Percentiles rank a stretch among this genome's conserved stretches.
phyloP scores from a whole-genome alignment of 2,113 vertebrate species.

The Trichomycterus rosablanca region DNA sequence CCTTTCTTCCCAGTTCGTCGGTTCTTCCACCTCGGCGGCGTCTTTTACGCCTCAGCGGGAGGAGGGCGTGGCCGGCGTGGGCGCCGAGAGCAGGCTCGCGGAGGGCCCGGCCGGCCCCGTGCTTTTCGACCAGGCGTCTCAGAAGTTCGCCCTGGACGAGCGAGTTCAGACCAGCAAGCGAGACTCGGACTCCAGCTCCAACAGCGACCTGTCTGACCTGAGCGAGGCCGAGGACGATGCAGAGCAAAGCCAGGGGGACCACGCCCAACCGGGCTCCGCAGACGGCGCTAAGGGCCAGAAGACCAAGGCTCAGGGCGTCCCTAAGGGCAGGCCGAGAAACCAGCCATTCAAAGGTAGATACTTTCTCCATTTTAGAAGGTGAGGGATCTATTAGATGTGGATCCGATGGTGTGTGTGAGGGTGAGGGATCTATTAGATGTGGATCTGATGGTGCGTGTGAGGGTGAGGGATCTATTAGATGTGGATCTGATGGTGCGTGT shows the following conservation, averaged over 20 bases:
- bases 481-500: too few relatives aligned
- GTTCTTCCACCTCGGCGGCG: conserved; percentile 67
- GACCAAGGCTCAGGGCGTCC: conserved; percentile 75
- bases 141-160: conserved; percentile 90
- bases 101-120: conserved; percentile 70
- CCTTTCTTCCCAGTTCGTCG: conserved; percentile 71
- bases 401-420: too few relatives aligned
- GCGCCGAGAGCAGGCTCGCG: conserved; percentile 53
- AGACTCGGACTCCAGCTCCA: conserved; percentile 91
- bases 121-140: conserved; percentile 81
- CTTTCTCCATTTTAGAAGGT: background rate
- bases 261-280: conserved; percentile 31
- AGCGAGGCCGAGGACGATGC: conserved; percentile 90
- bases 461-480: too few relatives aligned
- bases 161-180: conserved; percentile 82
- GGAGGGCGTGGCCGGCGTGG: conserved; percentile 57
- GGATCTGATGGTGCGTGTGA: too few relatives aligned
- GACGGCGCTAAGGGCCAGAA: conserved; percentile 77
- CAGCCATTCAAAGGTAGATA: conserved; percentile 89
- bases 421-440: too few relatives aligned
- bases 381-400: too few relatives aligned
- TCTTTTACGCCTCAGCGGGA: conserved; percentile 70
- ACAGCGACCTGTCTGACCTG: conserved; percentile 94
- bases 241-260: conserved; percentile 68
- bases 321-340: conserved; percentile 88